phyloP scores from a whole-genome alignment of 2,888 invertebrate genomes.

The Aspidapion aeneum region DNA sequence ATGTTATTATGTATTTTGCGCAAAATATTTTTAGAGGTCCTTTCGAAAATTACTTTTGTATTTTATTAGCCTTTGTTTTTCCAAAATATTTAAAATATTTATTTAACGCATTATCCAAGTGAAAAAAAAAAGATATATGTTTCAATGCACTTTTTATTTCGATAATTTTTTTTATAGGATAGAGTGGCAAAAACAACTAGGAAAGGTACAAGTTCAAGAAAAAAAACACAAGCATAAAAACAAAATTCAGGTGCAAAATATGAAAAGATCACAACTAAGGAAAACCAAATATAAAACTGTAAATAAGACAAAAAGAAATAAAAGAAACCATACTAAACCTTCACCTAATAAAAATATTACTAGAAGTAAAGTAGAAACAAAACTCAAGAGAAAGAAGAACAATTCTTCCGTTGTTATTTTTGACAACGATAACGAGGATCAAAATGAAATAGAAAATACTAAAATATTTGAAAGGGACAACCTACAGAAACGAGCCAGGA shows the following conservation, averaged over 20 bases:
- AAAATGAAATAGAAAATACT: conserved; percentile 8
- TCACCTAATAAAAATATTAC: background rate
- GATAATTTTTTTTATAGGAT: conserved; percentile 45
- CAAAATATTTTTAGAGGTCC: too few relatives aligned
- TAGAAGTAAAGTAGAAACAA: too few relatives aligned
- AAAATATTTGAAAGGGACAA: too few relatives aligned
- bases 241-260: conserved; percentile 33
- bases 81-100: too few relatives aligned
- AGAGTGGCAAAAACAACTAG: conserved; percentile 57
- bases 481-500: conserved; percentile 39
- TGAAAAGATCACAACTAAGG: conserved; percentile 45
- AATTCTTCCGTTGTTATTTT: background rate
- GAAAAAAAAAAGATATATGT: too few relatives aligned
- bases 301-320: conserved; percentile 14
- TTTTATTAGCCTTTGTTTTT: too few relatives aligned
- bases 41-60: too few relatives aligned
- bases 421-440: background rate
- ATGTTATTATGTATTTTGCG: too few relatives aligned
- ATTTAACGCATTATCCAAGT: too few relatives aligned
- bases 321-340: background rate
- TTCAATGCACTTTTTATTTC: too few relatives aligned
- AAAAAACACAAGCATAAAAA: conserved; percentile 38
- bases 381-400: too few relatives aligned
- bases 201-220: conserved; percentile 51
- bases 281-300: conserved; percentile 44